A percentile compares a stretch with the other conserved stretches of the same genome.
These are phyloP conservation scores for Leptatherina wallacei DNA, from an alignment of 2,797 vertebrate genomes.

Conservation along the genomic window DNA sequence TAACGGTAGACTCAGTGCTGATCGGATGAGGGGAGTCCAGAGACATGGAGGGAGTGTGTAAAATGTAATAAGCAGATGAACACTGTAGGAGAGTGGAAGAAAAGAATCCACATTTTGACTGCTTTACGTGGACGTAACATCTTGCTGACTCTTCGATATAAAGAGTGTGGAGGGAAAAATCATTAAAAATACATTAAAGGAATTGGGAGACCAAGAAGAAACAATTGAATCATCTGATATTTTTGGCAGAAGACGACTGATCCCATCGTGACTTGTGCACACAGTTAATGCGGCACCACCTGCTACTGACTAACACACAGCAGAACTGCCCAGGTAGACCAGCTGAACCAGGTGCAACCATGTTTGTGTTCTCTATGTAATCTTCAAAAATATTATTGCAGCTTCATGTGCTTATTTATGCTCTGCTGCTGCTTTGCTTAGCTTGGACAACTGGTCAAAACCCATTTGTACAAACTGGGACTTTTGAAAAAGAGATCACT, in stretches of 20 bases:
- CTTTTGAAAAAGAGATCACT: conserved; percentile 21
- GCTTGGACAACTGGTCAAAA: conserved; percentile 48
- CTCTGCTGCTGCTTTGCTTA: conserved; percentile 20
- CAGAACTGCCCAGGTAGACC: conserved; percentile 45
- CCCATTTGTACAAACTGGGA: conserved; percentile 28
- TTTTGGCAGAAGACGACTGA: conserved; percentile 41
- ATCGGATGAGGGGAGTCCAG: conserved; percentile 35
- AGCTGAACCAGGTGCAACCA: conserved; percentile 64
- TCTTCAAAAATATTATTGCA: conserved; percentile 81
- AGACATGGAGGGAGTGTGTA: conserved; percentile 17
- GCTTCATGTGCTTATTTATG: conserved; percentile 48
- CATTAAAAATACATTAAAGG: conserved; percentile 45
- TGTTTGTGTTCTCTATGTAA: conserved; percentile 72
- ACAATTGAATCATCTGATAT: conserved; percentile 40
- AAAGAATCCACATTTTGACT: neutral
- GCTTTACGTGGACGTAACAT: neutral
- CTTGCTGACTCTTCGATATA: neutral
- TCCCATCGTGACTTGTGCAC: conserved; percentile 27
- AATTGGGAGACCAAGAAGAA: conserved; percentile 25
- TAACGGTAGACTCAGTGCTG: conserved; percentile 40
- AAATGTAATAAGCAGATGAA: conserved; percentile 42
- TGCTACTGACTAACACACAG: conserved; percentile 33
- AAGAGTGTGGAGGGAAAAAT: neutral
- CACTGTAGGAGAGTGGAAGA: conserved; percentile 12
- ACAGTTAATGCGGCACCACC: conserved; percentile 34